Evolutionary conservation across 1,140 invertebrate genomes (phyloP).

Genomic region (Caenorhabditis tropicalis): DNA sequence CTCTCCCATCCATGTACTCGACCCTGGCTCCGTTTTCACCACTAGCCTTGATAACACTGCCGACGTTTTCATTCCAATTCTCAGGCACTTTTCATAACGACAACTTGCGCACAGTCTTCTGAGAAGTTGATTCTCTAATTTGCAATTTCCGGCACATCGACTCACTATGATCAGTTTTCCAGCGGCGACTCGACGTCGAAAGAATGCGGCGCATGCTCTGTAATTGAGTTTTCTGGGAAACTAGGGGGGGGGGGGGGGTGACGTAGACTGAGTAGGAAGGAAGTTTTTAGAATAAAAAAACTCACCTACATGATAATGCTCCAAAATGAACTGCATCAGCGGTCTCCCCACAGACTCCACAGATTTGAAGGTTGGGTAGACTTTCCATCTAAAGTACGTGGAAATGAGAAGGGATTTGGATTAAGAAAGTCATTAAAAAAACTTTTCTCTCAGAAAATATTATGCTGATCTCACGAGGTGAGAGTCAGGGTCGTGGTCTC

Average conservation of each 20-base stretch:
- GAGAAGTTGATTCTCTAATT: not conserved
- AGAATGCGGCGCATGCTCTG: conserved; percentile 22
- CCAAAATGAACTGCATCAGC: conserved; percentile 4
- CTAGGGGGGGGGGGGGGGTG: too few relatives aligned
- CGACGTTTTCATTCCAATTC: not conserved
- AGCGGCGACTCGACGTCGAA: not conserved
- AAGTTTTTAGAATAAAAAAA: not conserved
- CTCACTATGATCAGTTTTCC: not conserved
- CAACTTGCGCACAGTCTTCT: not conserved
- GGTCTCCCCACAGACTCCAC: not conserved
- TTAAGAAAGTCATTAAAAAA: not conserved
- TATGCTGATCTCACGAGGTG: too few relatives aligned
- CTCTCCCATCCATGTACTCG: not conserved
- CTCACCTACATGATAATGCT: not conserved
- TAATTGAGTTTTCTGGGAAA: too few relatives aligned
- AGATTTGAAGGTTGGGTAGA: not conserved
- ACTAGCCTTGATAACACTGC: not conserved
- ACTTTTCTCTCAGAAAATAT: too few relatives aligned
- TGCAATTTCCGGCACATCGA: not conserved
- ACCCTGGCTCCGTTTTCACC: not conserved
- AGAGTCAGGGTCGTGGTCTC: too few relatives aligned
- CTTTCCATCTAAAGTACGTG: not conserved
- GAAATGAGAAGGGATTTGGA: not conserved
- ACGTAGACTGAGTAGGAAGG: too few relatives aligned
- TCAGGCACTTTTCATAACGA: not conserved